These are phyloP conservation scores for Agapetus fuscipes DNA, from an alignment of 2,888 invertebrate species.

Conservation along the genomic window DNA sequence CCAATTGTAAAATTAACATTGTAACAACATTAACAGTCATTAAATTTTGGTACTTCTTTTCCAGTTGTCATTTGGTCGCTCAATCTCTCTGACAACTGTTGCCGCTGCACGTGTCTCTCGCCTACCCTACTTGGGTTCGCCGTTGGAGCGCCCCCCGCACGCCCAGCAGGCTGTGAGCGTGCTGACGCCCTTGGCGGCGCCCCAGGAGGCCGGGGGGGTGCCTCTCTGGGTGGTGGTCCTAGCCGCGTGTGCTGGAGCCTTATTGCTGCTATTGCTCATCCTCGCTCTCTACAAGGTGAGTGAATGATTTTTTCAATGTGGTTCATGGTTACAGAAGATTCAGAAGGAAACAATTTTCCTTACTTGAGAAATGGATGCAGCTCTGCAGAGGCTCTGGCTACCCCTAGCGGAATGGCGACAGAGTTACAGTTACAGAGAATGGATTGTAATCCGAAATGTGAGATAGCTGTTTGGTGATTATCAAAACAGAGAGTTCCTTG, in stretches of 20 bases:
- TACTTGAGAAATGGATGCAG: too few relatives aligned
- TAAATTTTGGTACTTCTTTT: constrained; percentile 3
- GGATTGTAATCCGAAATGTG: too few relatives aligned
- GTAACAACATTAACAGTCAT: too few relatives aligned
- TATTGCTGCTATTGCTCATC: constrained; percentile 68
- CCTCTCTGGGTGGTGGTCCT: constrained; percentile 82
- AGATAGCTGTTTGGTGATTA: too few relatives aligned
- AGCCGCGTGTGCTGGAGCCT: constrained; percentile 72
- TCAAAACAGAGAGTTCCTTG: too few relatives aligned
- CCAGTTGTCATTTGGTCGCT: constrained; percentile 20
- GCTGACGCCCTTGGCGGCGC: constrained; percentile 55
- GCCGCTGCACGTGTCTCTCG: constrained; percentile 62
- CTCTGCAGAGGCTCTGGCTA: too few relatives aligned
- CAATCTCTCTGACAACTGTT: constrained; percentile 67
- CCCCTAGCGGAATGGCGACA: too few relatives aligned
- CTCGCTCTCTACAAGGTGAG: constrained; percentile 71
- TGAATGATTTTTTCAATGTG: too few relatives aligned
- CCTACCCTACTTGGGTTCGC: constrained; percentile 60
- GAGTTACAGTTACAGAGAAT: too few relatives aligned
- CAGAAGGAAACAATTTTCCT: too few relatives aligned
- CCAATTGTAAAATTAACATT: too few relatives aligned
- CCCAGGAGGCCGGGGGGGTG: constrained; percentile 56
- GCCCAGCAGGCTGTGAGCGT: constrained; percentile 64
- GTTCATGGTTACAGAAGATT: too few relatives aligned
- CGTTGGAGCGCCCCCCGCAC: constrained; percentile 48